Conservation (phyloP, 1,140 invertebrate genomes). For the Drosophila santomea region DNA sequence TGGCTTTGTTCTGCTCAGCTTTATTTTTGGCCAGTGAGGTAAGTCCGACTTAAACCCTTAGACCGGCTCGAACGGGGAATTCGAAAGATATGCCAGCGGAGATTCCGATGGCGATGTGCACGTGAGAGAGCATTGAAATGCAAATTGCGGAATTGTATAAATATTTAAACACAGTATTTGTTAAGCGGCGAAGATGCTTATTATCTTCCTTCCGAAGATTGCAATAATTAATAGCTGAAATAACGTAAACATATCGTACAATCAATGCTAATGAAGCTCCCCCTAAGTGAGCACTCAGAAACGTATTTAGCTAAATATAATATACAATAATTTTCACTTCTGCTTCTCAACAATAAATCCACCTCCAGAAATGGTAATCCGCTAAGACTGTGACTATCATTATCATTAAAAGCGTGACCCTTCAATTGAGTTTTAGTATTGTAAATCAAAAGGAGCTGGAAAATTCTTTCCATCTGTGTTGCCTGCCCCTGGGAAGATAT, state of each 20-base stretch:
- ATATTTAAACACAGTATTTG: conserved; percentile 51
- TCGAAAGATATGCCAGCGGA: conserved; percentile 28
- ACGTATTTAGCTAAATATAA: conserved; percentile 13
- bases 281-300: conserved; percentile 13
- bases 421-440: neutral
- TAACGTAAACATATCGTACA: conserved; percentile 19
- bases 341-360: conserved; percentile 18
- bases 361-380: conserved; percentile 26
- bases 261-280: conserved; percentile 42
- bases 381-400: conserved; percentile 21
- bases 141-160: conserved; percentile 68
- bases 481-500: neutral
- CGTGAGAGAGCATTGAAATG: conserved; percentile 68
- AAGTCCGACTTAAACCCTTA: conserved; percentile 53
- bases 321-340: conserved; percentile 27
- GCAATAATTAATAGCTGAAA: conserved; percentile 65
- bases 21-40: conserved; percentile 75
- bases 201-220: conserved; percentile 46
- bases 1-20: conserved; percentile 65
- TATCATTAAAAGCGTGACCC: conserved; percentile 15
- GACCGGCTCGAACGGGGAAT: conserved; percentile 26
- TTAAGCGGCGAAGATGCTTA: conserved; percentile 45
- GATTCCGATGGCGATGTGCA: conserved; percentile 29
- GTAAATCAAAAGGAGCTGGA: neutral
- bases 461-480: neutral